Conservation (phyloP, 2,888 invertebrate genomes). For the Tetanocera ferruginea region DNA sequence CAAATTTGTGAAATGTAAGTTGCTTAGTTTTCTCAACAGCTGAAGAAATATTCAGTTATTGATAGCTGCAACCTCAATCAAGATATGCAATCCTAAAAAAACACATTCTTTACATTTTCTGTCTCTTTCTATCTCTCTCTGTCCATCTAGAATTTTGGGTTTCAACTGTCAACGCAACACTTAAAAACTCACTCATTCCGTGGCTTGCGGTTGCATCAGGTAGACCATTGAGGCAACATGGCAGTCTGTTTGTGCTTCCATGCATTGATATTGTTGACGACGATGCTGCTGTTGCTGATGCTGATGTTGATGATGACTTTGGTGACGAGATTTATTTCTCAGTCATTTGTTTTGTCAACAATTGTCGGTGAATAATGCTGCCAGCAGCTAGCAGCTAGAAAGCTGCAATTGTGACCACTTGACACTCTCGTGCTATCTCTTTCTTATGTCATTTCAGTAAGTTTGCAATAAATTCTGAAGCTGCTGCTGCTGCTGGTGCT, state of each 20-base stretch:
- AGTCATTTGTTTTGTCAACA: slow-evolving; percentile 45
- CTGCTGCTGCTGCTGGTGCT: slow-evolving; percentile 57
- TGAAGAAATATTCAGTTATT: too few relatives aligned
- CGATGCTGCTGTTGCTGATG: slow-evolving; percentile 19
- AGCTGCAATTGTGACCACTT: slow-evolving; percentile 39
- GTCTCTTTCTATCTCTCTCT: not conserved
- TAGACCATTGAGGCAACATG: not conserved
- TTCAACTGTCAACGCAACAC: slow-evolving; percentile 27
- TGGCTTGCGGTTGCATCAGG: slow-evolving; percentile 20
- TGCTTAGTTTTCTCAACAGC: too few relatives aligned
- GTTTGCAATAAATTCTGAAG: slow-evolving; percentile 45
- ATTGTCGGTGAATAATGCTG: slow-evolving; percentile 14
- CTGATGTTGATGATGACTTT: slow-evolving; percentile 30
- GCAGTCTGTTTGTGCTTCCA: not conserved
- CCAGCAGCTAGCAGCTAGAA: slow-evolving; percentile 2
- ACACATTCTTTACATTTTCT: too few relatives aligned
- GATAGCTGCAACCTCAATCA: too few relatives aligned
- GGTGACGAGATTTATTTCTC: slow-evolving; percentile 41
- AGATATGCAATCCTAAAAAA: too few relatives aligned
- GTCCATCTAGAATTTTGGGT: not conserved
- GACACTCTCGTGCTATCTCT: slow-evolving; percentile 38
- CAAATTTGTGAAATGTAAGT: too few relatives aligned
- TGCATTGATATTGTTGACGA: not conserved
- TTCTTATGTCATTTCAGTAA: slow-evolving; percentile 12
- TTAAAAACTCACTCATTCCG: slow-evolving; percentile 1